phyloP scores from a whole-genome alignment of 1,140 invertebrate genomes.

The Bilobella aurantiaca region DNA sequence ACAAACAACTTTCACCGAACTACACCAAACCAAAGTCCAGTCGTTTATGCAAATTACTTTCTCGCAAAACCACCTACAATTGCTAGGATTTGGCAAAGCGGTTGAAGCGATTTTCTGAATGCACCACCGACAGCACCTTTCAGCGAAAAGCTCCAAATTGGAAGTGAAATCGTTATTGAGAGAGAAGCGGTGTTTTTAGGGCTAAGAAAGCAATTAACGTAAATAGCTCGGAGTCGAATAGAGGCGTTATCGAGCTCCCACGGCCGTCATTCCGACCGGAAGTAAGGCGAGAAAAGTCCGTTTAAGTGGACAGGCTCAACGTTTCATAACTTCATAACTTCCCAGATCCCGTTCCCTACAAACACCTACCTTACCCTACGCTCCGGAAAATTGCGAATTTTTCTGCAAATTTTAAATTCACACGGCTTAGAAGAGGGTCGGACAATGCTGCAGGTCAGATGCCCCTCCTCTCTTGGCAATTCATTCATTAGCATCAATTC shows the following conservation, averaged over 20 bases:
- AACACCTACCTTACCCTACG: too few species aligned
- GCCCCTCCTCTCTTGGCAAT: too few species aligned
- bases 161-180: background rate
- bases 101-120: background rate
- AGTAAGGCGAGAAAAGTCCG: background rate
- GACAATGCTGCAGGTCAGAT: too few species aligned
- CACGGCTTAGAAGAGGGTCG: too few species aligned
- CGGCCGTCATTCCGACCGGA: background rate
- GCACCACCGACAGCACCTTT: background rate
- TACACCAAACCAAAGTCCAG: too few species aligned
- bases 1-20: too few species aligned
- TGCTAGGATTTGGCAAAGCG: background rate
- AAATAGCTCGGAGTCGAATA: background rate
- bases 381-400: too few species aligned
- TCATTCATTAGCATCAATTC: too few species aligned
- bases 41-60: background rate
- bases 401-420: too few species aligned
- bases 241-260: background rate
- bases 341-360: background rate
- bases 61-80: background rate
- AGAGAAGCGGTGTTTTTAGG: background rate
- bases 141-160: background rate
- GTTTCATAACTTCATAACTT: background rate
- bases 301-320: background rate
- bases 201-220: background rate